Evolutionary conservation across 2,888 invertebrate genomes (phyloP), one percentile per base, ranked within the genome.

Genomic region (Cephus spinipes): DNA sequence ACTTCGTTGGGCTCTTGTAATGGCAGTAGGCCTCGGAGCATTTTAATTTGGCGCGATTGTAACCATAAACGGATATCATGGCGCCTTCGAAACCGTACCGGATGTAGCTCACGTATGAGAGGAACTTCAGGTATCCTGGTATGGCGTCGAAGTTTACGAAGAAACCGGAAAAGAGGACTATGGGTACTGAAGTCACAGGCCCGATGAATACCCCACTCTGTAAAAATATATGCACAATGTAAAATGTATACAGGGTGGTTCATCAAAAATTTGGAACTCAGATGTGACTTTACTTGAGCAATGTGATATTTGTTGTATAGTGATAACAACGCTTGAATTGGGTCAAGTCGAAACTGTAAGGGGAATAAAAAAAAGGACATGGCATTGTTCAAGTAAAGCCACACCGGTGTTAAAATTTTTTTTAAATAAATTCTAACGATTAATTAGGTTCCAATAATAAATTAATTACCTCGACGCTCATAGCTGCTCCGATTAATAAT

Each of bases 81-180:
- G 96, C 95, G 11, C 98, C 98, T 92, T 98, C 98, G 92, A 98
- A 98, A 55, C 97, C 97, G 89, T 98, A 98, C 79, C 96, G 94
- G 76, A 98, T 95, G 91, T 98, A 98, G 85, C 98, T 98, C 36
- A 97, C 93, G 91, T 98, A 98, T 2, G 98, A 96, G 32, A 98
- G 93, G 96, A 98, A 98, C 87, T 95, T 95, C 76, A 98, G 93
- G 90, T 98, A 98, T 77, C 94, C 93, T 4, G 98, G 98, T 89
- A 98, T 97, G 69, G 97, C 97, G 90, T 96, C 95, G 91, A 98
- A 96, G 91, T 97, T 97, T 74, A 98, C 97, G 92, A 98, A 98
- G 93, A 98, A 98, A 11, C 98, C 98, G 55, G 97, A 97, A 92
- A 98, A 98, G 40, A 98, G 93, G 74, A 98, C 95, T 78, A 98